These are phyloP conservation scores for Benitochromis conjunctus DNA, from an alignment of 2,113 vertebrate genomes.

Conservation along the genomic window DNA sequence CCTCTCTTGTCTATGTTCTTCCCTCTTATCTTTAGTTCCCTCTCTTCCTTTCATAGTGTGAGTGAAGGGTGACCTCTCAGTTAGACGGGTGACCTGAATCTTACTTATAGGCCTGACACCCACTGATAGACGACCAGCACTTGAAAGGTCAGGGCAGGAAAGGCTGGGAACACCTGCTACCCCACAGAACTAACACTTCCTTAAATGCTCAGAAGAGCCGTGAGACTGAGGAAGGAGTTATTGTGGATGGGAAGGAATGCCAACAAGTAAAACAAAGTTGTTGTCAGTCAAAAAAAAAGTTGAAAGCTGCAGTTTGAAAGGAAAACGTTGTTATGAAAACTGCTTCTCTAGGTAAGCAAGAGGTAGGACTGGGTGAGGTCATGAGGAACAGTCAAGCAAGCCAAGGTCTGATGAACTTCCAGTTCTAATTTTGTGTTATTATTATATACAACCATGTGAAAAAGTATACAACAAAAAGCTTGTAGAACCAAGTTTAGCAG, in stretches of 20 bases:
- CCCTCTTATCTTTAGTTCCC: slow-evolving; percentile 60
- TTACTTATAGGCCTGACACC: slow-evolving; percentile 77
- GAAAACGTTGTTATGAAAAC: slow-evolving; percentile 14
- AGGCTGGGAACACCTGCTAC: slow-evolving; percentile 85
- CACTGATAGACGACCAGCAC: slow-evolving; percentile 83
- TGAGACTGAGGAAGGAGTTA: slow-evolving; percentile 16
- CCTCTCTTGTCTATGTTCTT: slow-evolving; percentile 61
- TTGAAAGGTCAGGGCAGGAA: slow-evolving; percentile 71
- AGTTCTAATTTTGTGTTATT: not conserved
- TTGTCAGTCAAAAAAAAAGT: slow-evolving; percentile 35
- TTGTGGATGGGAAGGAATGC: slow-evolving; percentile 9
- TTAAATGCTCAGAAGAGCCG: slow-evolving; percentile 27
- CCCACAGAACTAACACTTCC: slow-evolving; percentile 64
- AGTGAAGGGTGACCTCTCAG: slow-evolving; percentile 81
- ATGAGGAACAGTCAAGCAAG: not conserved
- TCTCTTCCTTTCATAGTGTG: slow-evolving; percentile 71
- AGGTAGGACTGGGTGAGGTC: not conserved
- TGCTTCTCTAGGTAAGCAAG: not conserved
- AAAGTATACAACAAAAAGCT: not conserved
- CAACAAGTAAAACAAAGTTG: slow-evolving; percentile 47
- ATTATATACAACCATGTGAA: not conserved
- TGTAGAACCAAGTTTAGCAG: not conserved
- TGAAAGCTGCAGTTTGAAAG: slow-evolving; percentile 31
- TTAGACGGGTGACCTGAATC: slow-evolving; percentile 78
- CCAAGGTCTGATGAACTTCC: not conserved